phyloP scores from a whole-genome alignment of 2,888 invertebrate species.

The Tholera decimalis region DNA sequence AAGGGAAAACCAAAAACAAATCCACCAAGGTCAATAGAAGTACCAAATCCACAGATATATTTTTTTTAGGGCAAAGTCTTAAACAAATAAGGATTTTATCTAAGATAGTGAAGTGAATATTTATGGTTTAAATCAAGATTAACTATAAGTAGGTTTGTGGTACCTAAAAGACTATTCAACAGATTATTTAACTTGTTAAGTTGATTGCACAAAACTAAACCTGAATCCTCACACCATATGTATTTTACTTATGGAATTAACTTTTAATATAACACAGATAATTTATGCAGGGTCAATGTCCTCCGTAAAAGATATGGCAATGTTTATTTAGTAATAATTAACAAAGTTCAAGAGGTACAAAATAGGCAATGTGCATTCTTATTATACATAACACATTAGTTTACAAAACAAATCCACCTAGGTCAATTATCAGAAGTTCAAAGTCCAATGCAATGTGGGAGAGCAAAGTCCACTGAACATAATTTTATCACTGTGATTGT shows the following conservation, averaged over 20 bases:
- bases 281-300: not conserved
- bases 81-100: slow-evolving; percentile 14
- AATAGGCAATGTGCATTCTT: not conserved
- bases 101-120: not conserved
- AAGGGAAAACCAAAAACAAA: not conserved
- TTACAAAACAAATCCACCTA: slow-evolving; percentile 48
- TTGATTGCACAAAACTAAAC: not conserved
- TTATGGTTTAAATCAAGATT: not conserved
- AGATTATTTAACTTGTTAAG: slow-evolving; percentile 1
- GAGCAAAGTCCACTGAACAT: slow-evolving; percentile 79
- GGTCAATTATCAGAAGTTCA: slow-evolving; percentile 49
- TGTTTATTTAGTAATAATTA: not conserved
- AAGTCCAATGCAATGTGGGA: slow-evolving; percentile 53
- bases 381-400: slow-evolving; percentile 62
- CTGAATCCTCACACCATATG: not conserved
- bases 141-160: slow-evolving; percentile 1
- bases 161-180: slow-evolving; percentile 19
- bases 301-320: not conserved
- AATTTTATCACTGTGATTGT: slow-evolving; percentile 31
- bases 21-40: not conserved
- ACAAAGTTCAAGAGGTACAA: not conserved
- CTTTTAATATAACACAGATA: not conserved
- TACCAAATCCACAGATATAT: not conserved
- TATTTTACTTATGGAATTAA: not conserved
- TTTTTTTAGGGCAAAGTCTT: not conserved